Evolutionary conservation across 2,888 invertebrate species (phyloP), one percentile per base, ranked within the genome.

Genomic region (Psylliodes chrysocephalus): DNA sequence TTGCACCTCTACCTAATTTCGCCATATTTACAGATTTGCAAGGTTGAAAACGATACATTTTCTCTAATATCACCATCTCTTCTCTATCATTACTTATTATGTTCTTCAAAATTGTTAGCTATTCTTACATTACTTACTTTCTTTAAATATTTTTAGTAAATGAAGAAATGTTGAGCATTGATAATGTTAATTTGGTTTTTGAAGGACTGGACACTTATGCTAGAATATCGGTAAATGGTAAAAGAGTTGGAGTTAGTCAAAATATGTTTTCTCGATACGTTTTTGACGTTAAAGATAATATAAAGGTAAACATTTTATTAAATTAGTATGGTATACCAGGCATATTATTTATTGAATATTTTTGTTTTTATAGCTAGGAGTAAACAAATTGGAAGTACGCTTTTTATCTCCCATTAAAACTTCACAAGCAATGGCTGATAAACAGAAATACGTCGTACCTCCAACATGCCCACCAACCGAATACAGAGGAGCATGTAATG

Each of bases 401-500:
- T 82, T 85, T 52, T 67, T 73, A 44, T 84, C 84, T 1, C 82
- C 84, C 6, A 70, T 82, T 3, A 65, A 71, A 57, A 69, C 66
- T 44, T 77, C 79, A 22, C 62, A 71, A 14, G 51, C 67, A 18
- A 64, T 79, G 8, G 77, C 74, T 54, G 64, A 71, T 12, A 64
- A 76, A 60, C 80, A 82, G 69, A 63, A 74, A n/a, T 82, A 83
- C 82, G 69, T 80, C 73, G 83, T 93, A 70, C 91, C 93, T 0
- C 95, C 95, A 0, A 84, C 84, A 8, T 96, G 96, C 78, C 91
- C 94, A 0, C 89, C 91, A 0, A 76, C 82, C 0, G 83, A 83
- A 1, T 94, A 94, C 75, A 86, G 93, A 63, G 97, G 98, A 0
- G 95, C 96, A 80, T 97, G 97, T 74, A 94, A 97, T 77, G 91